Evolutionary conservation across 2,888 invertebrate species (phyloP).

Genomic region (Dicyrtoma fusca): DNA sequence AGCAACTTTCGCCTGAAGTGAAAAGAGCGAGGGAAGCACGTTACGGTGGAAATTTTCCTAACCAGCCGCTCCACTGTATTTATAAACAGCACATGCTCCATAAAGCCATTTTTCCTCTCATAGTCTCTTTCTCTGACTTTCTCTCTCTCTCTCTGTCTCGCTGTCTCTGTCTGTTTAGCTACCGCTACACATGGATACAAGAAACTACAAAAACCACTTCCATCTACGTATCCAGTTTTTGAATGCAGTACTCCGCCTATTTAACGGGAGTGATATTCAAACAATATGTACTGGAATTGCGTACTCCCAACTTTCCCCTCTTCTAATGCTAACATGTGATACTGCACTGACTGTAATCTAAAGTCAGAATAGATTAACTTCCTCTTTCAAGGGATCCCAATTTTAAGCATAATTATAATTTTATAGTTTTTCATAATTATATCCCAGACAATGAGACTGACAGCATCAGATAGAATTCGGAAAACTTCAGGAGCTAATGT

Average conservation of each 20-base stretch:
- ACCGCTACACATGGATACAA: neutral
- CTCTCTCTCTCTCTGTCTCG: conserved; percentile 14
- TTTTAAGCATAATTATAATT: too few relatives aligned
- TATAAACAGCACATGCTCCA: conserved; percentile 57
- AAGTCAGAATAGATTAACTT: too few relatives aligned
- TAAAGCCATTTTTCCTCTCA: conserved; percentile 48
- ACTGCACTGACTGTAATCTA: too few relatives aligned
- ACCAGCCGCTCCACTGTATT: conserved; percentile 43
- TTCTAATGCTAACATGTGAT: too few relatives aligned
- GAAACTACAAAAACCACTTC: neutral
- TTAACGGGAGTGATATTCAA: too few relatives aligned
- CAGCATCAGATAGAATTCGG: too few relatives aligned
- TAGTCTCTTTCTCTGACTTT: conserved; percentile 15
- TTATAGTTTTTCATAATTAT: too few relatives aligned
- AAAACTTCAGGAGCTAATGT: too few relatives aligned
- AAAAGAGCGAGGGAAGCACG: conserved; percentile 47
- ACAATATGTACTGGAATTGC: too few relatives aligned
- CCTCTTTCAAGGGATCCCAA: too few relatives aligned
- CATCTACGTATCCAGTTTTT: neutral
- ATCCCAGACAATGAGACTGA: too few relatives aligned
- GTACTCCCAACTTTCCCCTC: too few relatives aligned
- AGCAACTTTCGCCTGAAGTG: conserved; percentile 47
- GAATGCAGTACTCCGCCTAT: neutral
- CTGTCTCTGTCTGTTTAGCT: conserved; percentile 10
- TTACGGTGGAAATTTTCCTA: conserved; percentile 43